Base-by-base conservation (phyloP, 2,888 invertebrate genomes). In the Drosophila lacicola region DNA sequence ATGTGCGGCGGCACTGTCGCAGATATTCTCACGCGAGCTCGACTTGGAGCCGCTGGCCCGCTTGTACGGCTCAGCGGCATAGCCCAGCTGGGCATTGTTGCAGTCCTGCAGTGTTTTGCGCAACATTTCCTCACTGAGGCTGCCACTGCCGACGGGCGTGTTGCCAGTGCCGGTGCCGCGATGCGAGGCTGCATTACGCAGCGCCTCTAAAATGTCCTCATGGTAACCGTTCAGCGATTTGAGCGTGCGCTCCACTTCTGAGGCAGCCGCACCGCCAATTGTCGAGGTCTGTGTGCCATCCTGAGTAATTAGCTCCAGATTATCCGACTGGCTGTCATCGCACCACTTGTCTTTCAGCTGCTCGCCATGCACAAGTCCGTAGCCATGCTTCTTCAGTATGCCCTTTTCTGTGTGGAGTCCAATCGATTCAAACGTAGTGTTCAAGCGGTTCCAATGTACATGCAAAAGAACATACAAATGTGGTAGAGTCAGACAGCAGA, bases 161-260 rank as follows among this genome's bases (percentile, higher is more conserved):
- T 94, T 93, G 45, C 93, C 93, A 49, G 93, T 93, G 51, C 94
- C 94, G 89, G 95, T 92, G 91, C 95, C 93, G 14, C 96, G 94
- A 90, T 96, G 96, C 44, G 93, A 93, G 25, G 97, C 97, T 11
- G 97, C 97, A 79, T 95, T 96, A 80, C 97, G 95, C 84, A 98
- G 93, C n/a, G 97, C 97, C 92, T 97, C 97, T 80, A 98, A 94
- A 86, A 98, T 96, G 90, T 97, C 97, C 90, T 97, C 98, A 92
- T 98, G 98, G 93, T 98, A 98, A 44, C 97, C 98, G 91, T 97
- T 97, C 45, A 98, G 94, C 69, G 96, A 96, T 94, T 96, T 96
- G n/a, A 97, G 94, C 51, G 96, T 97, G 83, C 97, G 94, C 90
- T 97, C 97, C 92, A 97, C 96, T 83, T 96, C 96, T 2, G 96